Evolutionary conservation across 2,888 invertebrate genomes (phyloP), one percentile per base, ranked within the genome.

Genomic region (Diloba caeruleocephala): DNA sequence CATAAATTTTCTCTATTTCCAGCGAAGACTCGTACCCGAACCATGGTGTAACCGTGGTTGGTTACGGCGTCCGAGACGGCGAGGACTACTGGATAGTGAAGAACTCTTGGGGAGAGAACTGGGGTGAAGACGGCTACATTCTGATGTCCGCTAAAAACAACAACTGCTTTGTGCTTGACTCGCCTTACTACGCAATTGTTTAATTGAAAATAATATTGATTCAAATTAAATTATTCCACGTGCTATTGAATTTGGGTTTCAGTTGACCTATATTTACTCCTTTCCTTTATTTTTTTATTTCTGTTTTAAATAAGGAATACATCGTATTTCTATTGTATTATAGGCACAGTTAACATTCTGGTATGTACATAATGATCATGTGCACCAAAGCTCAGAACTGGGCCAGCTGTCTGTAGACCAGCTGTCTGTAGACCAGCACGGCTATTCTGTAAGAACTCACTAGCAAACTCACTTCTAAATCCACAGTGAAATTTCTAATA

Each of bases 81-180:
- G 71, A 66, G 2, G 65, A 61, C 1, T 87, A 84, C 70, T 87
- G 87, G 86, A 65, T 87, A 10, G 70, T 86, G n/a, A 83, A 84
- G 74, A 87, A 87, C 79, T 86, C 87, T 0, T 84, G 79, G 80
- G 84, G 85, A 0, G 80, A 81, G 17, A 19, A 51, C 41, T 87
- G 84, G 82, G 87, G 87, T 0, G 66, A 83, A 26, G 84, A 74
- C 31, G 87, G 87, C 3, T 84, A 84, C 69, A 62, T 86, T 14
- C 76, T 75, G 5, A 60, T 77, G 44, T 60, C 76, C 3, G 70
- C 81, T 1, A 68, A 12, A 3, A 45, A 84, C 42, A 77, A 85
- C 57, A 85, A 81, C 62, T 85, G 84, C 21, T 67, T 63, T 4
- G 17, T 81, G 0, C 59, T 82, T 1, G 71, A 76, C n/a, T 25